These are phyloP conservation scores for Monopterus albus DNA, from an alignment of 2,113 vertebrate genomes.

Conservation along the genomic window DNA sequence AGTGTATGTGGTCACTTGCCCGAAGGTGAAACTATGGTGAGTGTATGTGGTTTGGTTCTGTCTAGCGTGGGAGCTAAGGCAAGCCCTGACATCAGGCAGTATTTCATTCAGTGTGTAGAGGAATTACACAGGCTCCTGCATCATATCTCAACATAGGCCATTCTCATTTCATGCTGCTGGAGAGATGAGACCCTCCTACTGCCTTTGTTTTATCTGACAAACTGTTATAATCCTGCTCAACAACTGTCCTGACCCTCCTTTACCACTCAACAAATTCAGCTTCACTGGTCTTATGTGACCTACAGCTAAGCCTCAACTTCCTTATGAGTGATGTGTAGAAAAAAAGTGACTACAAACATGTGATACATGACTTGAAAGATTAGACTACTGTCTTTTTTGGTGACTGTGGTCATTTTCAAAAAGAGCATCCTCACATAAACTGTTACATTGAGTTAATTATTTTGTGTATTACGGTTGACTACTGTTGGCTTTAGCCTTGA, in stretches of 20 bases:
- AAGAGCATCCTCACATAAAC: too few species aligned
- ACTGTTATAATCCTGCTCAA: conserved; percentile 64
- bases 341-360: too few species aligned
- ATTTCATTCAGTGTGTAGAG: conserved; percentile 39
- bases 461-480: neutral
- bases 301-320: neutral
- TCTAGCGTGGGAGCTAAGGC: conserved; percentile 12
- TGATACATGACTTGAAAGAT: too few species aligned
- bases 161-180: conserved; percentile 57
- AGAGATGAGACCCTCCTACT: conserved; percentile 35
- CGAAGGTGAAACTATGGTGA: conserved; percentile 22
- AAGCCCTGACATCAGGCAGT: conserved; percentile 25
- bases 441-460: neutral
- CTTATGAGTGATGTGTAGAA: conserved; percentile 34
- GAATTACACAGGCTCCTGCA: conserved; percentile 44
- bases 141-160: conserved; percentile 34
- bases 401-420: neutral
- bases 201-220: conserved; percentile 63
- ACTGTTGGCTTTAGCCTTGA: conserved; percentile 18
- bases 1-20: conserved; percentile 25
- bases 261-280: conserved; percentile 41
- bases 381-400: too few species aligned
- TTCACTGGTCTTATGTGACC: conserved; percentile 54
- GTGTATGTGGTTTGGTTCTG: conserved; percentile 30
- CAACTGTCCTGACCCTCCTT: conserved; percentile 16